These are phyloP conservation scores for Chloropsis hardwickii DNA, from an alignment of 2,113 vertebrate genomes.

Conservation along the genomic window DNA sequence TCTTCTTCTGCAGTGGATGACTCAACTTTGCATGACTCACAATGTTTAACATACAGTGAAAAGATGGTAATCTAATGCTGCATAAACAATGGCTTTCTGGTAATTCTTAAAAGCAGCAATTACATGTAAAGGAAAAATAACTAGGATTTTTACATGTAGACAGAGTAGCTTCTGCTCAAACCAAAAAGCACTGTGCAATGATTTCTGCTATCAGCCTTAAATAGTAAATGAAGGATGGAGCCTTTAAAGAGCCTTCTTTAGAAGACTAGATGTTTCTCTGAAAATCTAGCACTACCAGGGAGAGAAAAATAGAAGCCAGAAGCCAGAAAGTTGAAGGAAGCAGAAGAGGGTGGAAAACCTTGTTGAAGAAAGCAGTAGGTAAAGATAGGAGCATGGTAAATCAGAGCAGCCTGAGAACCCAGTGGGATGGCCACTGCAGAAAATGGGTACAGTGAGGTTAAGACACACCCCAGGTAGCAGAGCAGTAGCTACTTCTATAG, in stretches of 20 bases:
- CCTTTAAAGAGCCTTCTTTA: background rate
- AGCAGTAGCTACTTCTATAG: background rate
- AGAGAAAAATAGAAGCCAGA: background rate
- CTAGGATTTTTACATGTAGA: background rate
- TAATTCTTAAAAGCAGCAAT: slow-evolving; percentile 45
- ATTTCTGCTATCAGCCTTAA: background rate
- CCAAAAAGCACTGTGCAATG: background rate
- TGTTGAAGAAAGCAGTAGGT: background rate
- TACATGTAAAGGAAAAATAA: background rate
- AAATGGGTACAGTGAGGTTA: background rate
- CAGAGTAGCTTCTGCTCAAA: background rate
- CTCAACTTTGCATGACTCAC: slow-evolving; percentile 47
- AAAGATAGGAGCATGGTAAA: background rate
- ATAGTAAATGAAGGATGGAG: background rate
- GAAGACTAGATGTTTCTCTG: background rate
- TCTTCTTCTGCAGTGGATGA: slow-evolving; percentile 31
- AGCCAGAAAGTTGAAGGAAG: background rate
- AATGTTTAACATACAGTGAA: slow-evolving; percentile 28
- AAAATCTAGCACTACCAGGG: background rate
- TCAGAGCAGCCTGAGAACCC: background rate
- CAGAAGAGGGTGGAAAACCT: background rate
- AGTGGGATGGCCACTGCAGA: background rate
- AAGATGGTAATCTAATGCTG: slow-evolving; percentile 27
- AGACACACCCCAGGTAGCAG: background rate
- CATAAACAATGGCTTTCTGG: slow-evolving; percentile 26